These are phyloP conservation scores for Manis pentadactyla DNA, from an alignment of 2,797 vertebrate species.

Conservation along the genomic window DNA sequence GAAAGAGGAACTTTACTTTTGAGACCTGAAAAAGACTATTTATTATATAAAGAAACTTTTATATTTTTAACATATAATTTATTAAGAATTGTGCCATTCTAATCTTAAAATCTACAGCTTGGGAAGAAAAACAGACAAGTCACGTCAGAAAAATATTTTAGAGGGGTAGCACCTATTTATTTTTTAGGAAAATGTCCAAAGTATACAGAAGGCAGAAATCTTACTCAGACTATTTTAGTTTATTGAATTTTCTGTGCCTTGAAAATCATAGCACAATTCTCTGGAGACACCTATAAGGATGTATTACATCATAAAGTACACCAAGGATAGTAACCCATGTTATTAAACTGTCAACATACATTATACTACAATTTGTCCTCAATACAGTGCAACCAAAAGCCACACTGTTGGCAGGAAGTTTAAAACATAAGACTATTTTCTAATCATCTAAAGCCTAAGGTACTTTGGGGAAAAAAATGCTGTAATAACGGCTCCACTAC, in stretches of 20 bases:
- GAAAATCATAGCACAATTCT: conserved; percentile 84
- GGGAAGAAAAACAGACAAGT: conserved; percentile 84
- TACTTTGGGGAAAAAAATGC: conserved; percentile 83
- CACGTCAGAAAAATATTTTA: conserved; percentile 84
- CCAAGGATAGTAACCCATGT: conserved; percentile 86
- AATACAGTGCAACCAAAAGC: conserved; percentile 82
- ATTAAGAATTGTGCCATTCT: conserved; percentile 77
- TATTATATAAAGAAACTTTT: conserved; percentile 74
- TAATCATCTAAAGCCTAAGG: conserved; percentile 84
- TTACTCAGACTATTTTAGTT: conserved; percentile 82
- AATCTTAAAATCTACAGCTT: conserved; percentile 75
- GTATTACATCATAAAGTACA: conserved; percentile 89
- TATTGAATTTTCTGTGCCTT: conserved; percentile 86
- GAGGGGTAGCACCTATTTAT: conserved; percentile 85
- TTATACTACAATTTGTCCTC: conserved; percentile 87
- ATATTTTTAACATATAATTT: conserved; percentile 77
- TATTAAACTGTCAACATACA: conserved; percentile 90
- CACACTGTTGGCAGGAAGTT: conserved; percentile 85
- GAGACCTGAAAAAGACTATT: conserved; percentile 76
- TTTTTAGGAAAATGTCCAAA: conserved; percentile 87
- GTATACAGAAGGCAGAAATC: conserved; percentile 84
- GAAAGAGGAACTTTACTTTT: conserved; percentile 71
- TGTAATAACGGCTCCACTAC: conserved; percentile 80
- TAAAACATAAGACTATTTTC: conserved; percentile 84
- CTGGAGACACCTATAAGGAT: conserved; percentile 84